These are phyloP conservation scores for Megalops atlanticus DNA, from an alignment of 2,113 vertebrate species.

Conservation along the genomic window DNA sequence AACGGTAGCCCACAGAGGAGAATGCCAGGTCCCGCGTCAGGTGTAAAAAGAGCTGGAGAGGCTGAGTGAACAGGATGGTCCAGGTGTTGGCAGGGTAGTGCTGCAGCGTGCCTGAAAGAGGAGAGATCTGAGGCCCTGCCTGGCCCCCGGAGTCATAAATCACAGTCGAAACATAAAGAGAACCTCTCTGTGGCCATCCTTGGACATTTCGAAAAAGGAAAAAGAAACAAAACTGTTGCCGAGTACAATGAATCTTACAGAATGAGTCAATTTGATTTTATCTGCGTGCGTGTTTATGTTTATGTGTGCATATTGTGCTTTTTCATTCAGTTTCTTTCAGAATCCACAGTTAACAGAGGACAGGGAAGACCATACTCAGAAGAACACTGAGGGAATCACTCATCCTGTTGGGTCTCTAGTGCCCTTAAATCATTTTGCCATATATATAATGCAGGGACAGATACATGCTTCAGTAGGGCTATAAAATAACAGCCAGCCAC, in stretches of 20 bases:
- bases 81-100: conserved; percentile 12
- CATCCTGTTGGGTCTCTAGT: conserved; percentile 37
- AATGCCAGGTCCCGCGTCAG: conserved; percentile 2
- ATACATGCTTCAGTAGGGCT: conserved; percentile 30
- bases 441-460: conserved; percentile 25
- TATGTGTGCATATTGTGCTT: not conserved
- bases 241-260: too few species aligned
- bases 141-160: conserved; percentile 35
- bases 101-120: not conserved
- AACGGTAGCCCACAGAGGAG: not conserved
- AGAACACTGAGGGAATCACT: conserved; percentile 27
- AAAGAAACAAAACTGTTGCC: not conserved
- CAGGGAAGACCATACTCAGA: not conserved
- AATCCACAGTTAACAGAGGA: not conserved
- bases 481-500: conserved; percentile 48
- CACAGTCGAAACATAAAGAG: not conserved
- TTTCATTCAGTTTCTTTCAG: not conserved
- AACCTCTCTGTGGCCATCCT: not conserved
- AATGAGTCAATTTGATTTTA: too few species aligned
- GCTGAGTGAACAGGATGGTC: conserved; percentile 23
- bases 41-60: conserved; percentile 27
- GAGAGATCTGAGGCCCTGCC: not conserved
- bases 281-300: not conserved
- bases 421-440: conserved; percentile 41
- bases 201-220: not conserved